These are phyloP conservation scores for Trachelus troglodyta DNA, from an alignment of 2,888 invertebrate species.

Conservation along the genomic window DNA sequence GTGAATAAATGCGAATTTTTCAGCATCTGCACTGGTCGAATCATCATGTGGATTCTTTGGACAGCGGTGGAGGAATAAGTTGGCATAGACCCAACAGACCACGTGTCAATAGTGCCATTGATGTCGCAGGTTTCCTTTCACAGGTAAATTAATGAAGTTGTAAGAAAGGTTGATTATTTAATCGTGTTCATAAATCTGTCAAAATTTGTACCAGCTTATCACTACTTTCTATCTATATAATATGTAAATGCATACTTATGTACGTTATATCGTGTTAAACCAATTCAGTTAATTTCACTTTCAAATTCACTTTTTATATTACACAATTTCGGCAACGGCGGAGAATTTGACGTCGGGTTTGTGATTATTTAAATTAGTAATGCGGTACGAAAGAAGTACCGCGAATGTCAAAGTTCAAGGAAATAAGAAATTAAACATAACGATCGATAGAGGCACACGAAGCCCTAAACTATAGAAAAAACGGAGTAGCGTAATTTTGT, in stretches of 20 bases:
- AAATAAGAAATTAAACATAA: slow-evolving; percentile 18
- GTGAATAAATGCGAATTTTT: slow-evolving; percentile 35
- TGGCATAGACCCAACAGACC: slow-evolving; percentile 75
- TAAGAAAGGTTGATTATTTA: neutral
- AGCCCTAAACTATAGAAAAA: slow-evolving; percentile 24
- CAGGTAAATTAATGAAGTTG: slow-evolving; percentile 61
- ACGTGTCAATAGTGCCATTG: slow-evolving; percentile 87
- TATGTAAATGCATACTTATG: too few relatives aligned
- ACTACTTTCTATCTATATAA: too few relatives aligned
- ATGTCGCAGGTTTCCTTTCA: slow-evolving; percentile 78
- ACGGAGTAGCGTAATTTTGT: neutral
- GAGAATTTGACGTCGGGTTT: too few relatives aligned
- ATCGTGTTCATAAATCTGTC: too few relatives aligned
- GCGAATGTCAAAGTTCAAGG: slow-evolving; percentile 50
- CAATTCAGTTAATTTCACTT: too few relatives aligned
- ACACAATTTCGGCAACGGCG: too few relatives aligned
- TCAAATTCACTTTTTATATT: too few relatives aligned
- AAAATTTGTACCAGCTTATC: too few relatives aligned
- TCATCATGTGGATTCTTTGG: slow-evolving; percentile 63
- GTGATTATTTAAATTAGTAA: slow-evolving; percentile 40
- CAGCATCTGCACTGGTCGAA: slow-evolving; percentile 80
- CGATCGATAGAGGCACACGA: slow-evolving; percentile 32
- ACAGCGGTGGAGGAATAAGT: slow-evolving; percentile 68
- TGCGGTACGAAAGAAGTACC: slow-evolving; percentile 34
- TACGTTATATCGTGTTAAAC: too few relatives aligned